A percentile compares a stretch with the other conserved stretches of the same genome.
Evolutionary conservation across 2,888 invertebrate genomes (phyloP).

Genomic region (Xestobium rufovillosum): DNA sequence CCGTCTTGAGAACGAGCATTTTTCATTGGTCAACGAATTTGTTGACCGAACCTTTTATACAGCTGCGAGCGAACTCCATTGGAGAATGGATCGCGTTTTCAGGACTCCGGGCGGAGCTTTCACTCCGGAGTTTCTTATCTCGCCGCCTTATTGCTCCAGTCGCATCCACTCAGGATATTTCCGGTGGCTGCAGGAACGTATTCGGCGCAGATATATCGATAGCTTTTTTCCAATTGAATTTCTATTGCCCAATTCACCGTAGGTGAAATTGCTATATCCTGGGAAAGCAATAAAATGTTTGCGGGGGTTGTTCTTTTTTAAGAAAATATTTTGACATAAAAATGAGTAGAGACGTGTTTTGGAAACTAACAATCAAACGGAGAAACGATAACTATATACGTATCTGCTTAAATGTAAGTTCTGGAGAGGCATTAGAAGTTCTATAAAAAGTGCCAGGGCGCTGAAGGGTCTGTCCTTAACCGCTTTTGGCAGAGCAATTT

Average conservation of each 20-base stretch:
- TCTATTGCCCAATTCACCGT: constrained; percentile 24
- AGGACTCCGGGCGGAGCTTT: constrained; percentile 36
- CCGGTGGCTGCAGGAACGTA: constrained; percentile 19
- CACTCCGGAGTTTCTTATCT: constrained; percentile 39
- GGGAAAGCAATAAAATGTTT: no score
- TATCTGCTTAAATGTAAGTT: no score
- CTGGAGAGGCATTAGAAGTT: no score
- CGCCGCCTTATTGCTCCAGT: constrained; percentile 40
- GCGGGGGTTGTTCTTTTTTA: no score
- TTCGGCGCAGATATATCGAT: constrained; percentile 29
- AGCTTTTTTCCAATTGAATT: constrained; percentile 31
- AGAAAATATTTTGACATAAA: no score
- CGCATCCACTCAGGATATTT: constrained; percentile 32
- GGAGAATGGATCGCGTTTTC: not conserved
- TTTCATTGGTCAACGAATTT: constrained; percentile 38
- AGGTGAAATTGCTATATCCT: constrained; percentile 21
- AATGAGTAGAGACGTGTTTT: no score
- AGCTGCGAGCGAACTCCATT: not conserved
- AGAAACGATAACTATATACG: no score
- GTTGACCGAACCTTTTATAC: not conserved
- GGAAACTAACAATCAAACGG: no score
- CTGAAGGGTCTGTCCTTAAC: no score
- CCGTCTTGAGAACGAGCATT: constrained; percentile 36
- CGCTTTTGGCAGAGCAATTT: no score
- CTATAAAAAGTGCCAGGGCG: no score